Conservation (phyloP, 1,140 invertebrate species). For the Ylistrum balloti region DNA sequence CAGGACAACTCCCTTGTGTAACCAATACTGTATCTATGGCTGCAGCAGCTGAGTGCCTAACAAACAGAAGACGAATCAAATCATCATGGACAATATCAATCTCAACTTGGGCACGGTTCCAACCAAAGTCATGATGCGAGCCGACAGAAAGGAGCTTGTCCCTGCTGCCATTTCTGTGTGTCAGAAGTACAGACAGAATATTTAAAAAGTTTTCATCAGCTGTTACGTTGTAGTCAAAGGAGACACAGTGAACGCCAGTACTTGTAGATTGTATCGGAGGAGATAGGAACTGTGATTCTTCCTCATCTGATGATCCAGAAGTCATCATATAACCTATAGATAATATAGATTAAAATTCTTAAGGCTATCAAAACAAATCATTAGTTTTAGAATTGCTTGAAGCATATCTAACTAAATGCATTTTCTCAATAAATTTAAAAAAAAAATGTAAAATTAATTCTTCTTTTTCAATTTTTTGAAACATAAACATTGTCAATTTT, state of each 20-base stretch:
- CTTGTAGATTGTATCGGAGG: neutral
- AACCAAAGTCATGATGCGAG: neutral
- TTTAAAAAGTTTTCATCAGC: neutral
- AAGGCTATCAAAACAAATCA: too few relatives aligned
- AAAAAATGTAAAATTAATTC: too few relatives aligned
- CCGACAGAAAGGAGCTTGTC: neutral
- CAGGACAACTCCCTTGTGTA: neutral
- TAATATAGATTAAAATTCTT: too few relatives aligned
- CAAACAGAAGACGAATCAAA: neutral
- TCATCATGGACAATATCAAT: neutral
- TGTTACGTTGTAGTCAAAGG: neutral
- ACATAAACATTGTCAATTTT: too few relatives aligned
- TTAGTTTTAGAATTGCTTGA: too few relatives aligned
- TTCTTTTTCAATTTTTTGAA: too few relatives aligned
- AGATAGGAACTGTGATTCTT: neutral
- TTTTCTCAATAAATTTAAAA: too few relatives aligned
- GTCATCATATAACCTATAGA: neutral
- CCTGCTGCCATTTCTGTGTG: neutral
- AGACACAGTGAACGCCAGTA: neutral
- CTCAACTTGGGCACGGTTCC: neutral
- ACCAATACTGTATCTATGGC: neutral
- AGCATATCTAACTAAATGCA: too few relatives aligned
- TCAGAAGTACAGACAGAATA: neutral
- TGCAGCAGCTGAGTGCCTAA: neutral
- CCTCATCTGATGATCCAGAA: neutral